These are phyloP conservation scores for Anabacerthia variegaticeps DNA, from an alignment of 2,797 vertebrate genomes.

Conservation along the genomic window DNA sequence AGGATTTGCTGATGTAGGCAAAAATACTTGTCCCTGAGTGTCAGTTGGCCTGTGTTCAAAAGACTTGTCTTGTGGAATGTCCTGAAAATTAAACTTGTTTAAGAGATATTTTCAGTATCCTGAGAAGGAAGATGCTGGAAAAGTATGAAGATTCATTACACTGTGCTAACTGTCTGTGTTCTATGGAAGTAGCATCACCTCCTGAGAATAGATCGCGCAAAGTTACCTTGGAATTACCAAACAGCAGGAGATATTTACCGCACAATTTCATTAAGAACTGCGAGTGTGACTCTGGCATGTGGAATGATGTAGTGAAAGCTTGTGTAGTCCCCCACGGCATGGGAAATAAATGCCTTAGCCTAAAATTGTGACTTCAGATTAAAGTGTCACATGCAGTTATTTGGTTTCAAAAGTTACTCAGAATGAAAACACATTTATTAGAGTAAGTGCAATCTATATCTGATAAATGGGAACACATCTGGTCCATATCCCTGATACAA, in stretches of 20 bases:
- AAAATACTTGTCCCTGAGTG: neutral
- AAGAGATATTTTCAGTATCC: neutral
- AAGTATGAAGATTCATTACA: neutral
- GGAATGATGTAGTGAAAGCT: neutral
- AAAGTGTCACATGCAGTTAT: conserved; percentile 61
- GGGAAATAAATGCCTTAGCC: conserved; percentile 25
- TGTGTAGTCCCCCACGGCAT: neutral
- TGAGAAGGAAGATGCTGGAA: neutral
- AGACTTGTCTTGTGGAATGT: neutral
- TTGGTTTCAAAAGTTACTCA: conserved; percentile 70
- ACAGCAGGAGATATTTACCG: neutral
- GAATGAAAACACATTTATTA: conserved; percentile 71
- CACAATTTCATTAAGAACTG: neutral
- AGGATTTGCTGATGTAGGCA: neutral
- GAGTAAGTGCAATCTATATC: conserved; percentile 72
- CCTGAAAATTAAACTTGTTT: neutral
- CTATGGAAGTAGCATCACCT: neutral
- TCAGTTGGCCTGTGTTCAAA: neutral
- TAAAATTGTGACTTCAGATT: conserved; percentile 55
- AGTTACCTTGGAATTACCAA: conserved; percentile 47
- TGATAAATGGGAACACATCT: conserved; percentile 80
- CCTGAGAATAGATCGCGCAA: neutral
- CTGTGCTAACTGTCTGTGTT: neutral
- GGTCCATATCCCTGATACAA: conserved; percentile 65
- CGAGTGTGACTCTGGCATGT: neutral